phyloP scores from a whole-genome alignment of 2,797 vertebrate species.

The Macrochelys suwanniensis region DNA sequence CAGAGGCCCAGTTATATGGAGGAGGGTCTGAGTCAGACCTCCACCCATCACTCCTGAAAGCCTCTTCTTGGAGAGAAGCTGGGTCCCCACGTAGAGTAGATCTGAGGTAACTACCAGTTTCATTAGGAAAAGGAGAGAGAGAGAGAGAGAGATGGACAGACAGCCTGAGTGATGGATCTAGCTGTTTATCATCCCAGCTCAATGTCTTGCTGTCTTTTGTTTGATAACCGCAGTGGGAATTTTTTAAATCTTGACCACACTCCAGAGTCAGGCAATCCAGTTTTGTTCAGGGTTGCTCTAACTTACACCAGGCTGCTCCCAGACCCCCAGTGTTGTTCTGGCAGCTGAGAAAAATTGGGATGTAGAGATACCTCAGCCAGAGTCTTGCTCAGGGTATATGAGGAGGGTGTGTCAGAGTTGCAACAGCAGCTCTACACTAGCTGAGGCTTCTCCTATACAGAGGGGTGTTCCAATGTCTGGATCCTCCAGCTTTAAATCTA shows the following conservation, averaged over 20 bases:
- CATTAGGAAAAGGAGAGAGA: background rate
- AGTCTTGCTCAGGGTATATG: fast-evolving
- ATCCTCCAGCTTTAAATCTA: background rate
- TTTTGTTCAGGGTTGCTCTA: background rate
- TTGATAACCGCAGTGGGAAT: fast-evolving
- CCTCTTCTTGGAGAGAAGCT: background rate
- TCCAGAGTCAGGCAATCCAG: background rate
- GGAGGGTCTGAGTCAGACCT: fast-evolving
- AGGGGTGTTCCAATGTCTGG: background rate
- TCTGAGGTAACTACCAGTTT: fast-evolving
- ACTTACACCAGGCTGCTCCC: background rate
- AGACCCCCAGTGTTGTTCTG: background rate
- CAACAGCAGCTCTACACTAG: no score
- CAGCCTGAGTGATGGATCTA: background rate
- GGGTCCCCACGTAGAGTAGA: background rate
- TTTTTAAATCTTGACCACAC: background rate
- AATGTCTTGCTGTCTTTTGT: background rate
- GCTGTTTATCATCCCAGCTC: background rate
- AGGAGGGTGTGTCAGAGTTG: background rate
- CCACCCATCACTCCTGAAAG: fast-evolving
- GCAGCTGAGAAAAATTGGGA: background rate
- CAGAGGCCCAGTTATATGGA: fast-evolving
- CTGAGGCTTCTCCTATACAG: background rate
- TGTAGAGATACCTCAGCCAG: fast-evolving
- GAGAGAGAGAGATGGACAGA: background rate